Base-by-base conservation (phyloP, 2,888 invertebrate genomes). In the Diachrysia chrysitis region DNA sequence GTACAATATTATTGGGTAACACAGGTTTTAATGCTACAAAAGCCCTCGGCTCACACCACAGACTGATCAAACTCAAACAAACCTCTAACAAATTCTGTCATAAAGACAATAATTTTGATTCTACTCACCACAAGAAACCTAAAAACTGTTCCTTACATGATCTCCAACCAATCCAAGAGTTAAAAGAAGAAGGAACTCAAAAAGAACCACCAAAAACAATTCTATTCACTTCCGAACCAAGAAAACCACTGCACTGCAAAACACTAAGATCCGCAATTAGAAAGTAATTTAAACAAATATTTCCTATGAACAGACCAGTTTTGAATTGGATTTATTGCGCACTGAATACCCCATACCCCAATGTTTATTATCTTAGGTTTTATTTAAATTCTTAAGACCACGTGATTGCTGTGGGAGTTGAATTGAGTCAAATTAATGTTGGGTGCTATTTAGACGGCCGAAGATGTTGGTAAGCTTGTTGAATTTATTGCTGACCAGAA, bases 321-420 rank as follows among this genome's bases (percentile, higher is more conserved):
- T 25, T 54, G 55, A 48, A 60, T 29, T 35, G 55, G 56, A 66
- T 73, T 73, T 71, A 76, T 76, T 71, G 61, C 17, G 42, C 32
- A 9, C 51, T 23, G 65, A 55, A 29, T 10, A 56, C 53, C 42
- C 66, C n/a, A 42, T 42, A 42, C 42, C 42, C 42, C 42, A n/a
- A 42, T 42, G 62, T 73, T 71, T 73, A 62, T 73, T 71, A 63
- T 71, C 16, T 23, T 60, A 56, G 4, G 32, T 48, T 59, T 66
- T 66, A 73, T 73, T 71, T 73, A 66, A 73, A 51, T 51, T 51
- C 48, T 58, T 70, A 19, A 61, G 46, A 23, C 14, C 56, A 61
- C 62, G 6, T 19, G 10, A 59, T 55, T 25, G 46, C 12, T 1
- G 48, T 19, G 9, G 10, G 48, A 48, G 10, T 19, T 12, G 48